A percentile compares a stretch with the other conserved stretches of the same genome.
These are phyloP conservation scores for Agonopterix alstromeriana DNA, from an alignment of 2,888 invertebrate species.

Conservation along the genomic window DNA sequence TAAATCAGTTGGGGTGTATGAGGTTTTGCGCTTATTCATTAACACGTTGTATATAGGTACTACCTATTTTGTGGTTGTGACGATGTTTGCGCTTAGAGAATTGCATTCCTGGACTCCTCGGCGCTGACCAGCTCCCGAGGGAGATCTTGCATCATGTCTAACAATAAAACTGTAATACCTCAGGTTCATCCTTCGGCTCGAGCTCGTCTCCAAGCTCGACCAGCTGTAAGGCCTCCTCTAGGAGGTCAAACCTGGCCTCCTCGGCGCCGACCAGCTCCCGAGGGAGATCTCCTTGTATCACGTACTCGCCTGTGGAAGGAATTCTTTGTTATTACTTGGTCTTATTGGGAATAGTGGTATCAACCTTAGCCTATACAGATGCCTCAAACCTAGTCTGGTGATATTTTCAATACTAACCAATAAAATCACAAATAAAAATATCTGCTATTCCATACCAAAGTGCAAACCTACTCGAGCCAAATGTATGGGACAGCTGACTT, in stretches of 20 bases:
- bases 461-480: no score
- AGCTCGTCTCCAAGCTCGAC: constrained; percentile 81
- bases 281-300: constrained; percentile 72
- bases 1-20: no score
- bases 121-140: constrained; percentile 72
- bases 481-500: no score
- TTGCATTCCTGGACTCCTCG: constrained; percentile 77
- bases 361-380: background rate
- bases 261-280: constrained; percentile 72
- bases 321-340: background rate
- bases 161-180: constrained; percentile 33
- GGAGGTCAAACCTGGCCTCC: constrained; percentile 79
- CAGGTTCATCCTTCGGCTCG: constrained; percentile 69
- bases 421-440: no score
- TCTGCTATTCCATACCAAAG: no score
- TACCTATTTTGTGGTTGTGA: no score
- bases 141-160: constrained; percentile 72
- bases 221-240: constrained; percentile 84
- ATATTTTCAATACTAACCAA: no score
- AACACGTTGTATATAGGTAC: no score
- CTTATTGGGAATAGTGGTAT: no score
- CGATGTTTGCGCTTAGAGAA: no score
- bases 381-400: no score
- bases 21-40: no score
- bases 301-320: constrained; percentile 76